These are phyloP conservation scores for Cryptocheilus praepositus DNA, from an alignment of 2,888 invertebrate genomes.

Conservation along the genomic window DNA sequence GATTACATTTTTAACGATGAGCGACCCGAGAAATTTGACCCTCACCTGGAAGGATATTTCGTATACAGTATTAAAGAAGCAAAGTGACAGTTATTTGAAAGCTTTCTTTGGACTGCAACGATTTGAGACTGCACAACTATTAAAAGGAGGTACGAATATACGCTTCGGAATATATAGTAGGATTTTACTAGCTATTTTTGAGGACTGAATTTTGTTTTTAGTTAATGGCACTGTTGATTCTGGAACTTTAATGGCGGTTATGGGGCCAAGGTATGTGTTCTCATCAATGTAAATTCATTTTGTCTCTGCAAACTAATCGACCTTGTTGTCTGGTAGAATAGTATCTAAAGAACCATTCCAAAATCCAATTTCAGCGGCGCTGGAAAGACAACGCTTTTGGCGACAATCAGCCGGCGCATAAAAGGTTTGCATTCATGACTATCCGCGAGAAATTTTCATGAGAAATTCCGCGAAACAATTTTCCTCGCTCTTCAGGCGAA, in stretches of 20 bases:
- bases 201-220: slow-evolving; percentile 72
- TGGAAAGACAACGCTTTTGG: slow-evolving; percentile 85
- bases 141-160: slow-evolving; percentile 76
- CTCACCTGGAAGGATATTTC: slow-evolving; percentile 66
- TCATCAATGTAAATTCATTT: neutral
- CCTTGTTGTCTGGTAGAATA: no score
- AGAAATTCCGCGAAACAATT: neutral
- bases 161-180: no score
- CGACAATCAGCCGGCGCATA: slow-evolving; percentile 84
- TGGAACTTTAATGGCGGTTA: slow-evolving; percentile 84
- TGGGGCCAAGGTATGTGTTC: slow-evolving; percentile 81
- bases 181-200: no score
- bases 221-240: slow-evolving; percentile 83
- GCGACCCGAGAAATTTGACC: slow-evolving; percentile 41
- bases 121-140: slow-evolving; percentile 77
- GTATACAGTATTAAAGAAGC: slow-evolving; percentile 55
- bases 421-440: slow-evolving; percentile 74
- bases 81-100: slow-evolving; percentile 57
- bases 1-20: no score
- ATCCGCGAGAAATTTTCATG: neutral
- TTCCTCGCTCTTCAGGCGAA: slow-evolving; percentile 71
- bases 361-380: slow-evolving; percentile 79
- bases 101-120: slow-evolving; percentile 76
- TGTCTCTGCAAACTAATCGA: neutral
- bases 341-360: neutral